Evolutionary conservation across 2,797 vertebrate species (phyloP), one percentile per base, ranked within the genome.

Genomic region (Silurus aristotelis): DNA sequence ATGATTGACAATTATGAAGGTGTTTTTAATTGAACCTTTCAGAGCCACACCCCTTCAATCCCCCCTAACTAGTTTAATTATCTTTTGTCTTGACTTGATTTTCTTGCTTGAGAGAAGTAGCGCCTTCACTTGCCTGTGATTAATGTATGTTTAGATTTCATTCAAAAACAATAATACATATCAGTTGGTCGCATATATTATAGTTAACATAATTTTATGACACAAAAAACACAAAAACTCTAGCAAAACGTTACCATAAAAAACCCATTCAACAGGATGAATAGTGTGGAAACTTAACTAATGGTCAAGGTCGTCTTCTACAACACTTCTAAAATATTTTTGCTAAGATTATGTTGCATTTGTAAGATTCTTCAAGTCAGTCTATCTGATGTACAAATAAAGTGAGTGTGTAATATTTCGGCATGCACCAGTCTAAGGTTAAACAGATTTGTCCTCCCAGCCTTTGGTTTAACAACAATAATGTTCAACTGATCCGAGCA

Each of bases 1-100:
- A 60, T 22, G 1, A 60, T 60, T 76, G 31, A 78, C 27, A 60
- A 10, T 38, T 38, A 9, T 61, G 19, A 5, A 78, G 9, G 19
- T 60, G 56, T 61, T 52, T 61, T 61, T 17, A 78, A 38, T 19
- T 78, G 31, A 43, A 61, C 15, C 12, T 9, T 19, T 78, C 56
- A 31, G 38, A 14, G 19, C 27, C 56, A 17, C 2, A 7, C 56
- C 25, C 75, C 17, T 14, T 60, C 10, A 55, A 52, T 17, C 76
- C 52, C 55, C 27, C 76, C 52, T 1, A 78, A 31, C 20, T 12
- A 12, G 19, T 19, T 22, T 38, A 12, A 77, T 38, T 43, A 78
- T 38, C 56, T 38, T 17, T 31, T 75, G 48, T 75, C 72, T 56
- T 13, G 55, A 77, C 75, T 58, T 77, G 55, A 60, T 77, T 77